Conservation (phyloP, 1,140 invertebrate genomes). For the Drosophila setifemur region DNA sequence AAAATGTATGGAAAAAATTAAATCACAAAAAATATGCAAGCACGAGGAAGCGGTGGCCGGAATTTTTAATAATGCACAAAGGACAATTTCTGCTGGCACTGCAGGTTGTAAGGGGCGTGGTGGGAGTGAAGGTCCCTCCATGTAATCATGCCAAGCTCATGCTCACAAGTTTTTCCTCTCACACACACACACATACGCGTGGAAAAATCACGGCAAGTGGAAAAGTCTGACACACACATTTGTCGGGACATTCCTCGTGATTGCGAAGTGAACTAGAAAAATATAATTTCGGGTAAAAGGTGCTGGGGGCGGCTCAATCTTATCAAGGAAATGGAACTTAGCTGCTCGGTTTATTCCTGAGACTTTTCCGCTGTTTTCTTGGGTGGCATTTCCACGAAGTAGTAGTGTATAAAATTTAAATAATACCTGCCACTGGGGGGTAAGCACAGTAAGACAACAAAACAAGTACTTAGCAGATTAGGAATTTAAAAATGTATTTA, state of each 20-base stretch:
- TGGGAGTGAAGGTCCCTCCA: background rate
- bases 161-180: constrained; percentile 4
- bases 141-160: constrained; percentile 49
- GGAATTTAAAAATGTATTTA: no score
- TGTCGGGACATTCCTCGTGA: constrained; percentile 19
- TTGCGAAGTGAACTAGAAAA: constrained; percentile 24
- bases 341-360: background rate
- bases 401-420: constrained; percentile 22
- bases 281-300: constrained; percentile 1
- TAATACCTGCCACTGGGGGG: no score
- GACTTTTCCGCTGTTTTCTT: background rate
- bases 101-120: background rate
- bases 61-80: constrained; percentile 70
- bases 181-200: background rate
- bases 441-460: no score
- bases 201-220: constrained; percentile 25
- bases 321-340: constrained; percentile 12
- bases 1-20: constrained; percentile 38
- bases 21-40: constrained; percentile 57
- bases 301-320: background rate
- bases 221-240: constrained; percentile 48
- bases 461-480: no score
- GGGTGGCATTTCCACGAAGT: background rate
- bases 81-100: constrained; percentile 45
- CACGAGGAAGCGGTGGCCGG: constrained; percentile 34